phyloP scores from a whole-genome alignment of 2,797 vertebrate genomes.

The Uromys caudimaculatus region DNA sequence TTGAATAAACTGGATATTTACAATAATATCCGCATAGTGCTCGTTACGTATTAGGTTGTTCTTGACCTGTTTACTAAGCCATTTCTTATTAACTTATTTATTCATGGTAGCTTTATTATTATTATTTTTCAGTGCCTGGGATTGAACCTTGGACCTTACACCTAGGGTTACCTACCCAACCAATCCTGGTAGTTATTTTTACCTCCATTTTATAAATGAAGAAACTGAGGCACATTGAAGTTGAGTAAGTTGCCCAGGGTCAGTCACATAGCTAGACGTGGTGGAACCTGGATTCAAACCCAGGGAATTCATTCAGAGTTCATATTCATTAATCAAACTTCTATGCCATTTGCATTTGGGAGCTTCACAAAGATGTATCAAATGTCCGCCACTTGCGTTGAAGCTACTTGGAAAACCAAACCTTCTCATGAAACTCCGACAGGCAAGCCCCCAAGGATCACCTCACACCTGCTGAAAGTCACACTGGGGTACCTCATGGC shows the following conservation, averaged over 20 bases:
- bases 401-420: slow-evolving; percentile 6
- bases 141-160: background rate
- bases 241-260: background rate
- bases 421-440: background rate
- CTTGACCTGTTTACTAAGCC: background rate
- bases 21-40: background rate
- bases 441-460: background rate
- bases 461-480: background rate
- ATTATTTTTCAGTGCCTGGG: background rate
- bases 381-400: background rate
- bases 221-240: background rate
- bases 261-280: background rate
- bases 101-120: background rate
- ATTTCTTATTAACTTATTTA: background rate
- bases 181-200: slow-evolving; percentile 3
- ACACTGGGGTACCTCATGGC: background rate
- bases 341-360: background rate
- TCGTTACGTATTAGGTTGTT: background rate
- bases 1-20: background rate
- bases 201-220: background rate
- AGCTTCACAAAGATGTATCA: background rate
- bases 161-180: background rate
- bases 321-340: background rate
- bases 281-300: background rate
- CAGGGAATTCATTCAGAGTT: background rate